phyloP scores from a whole-genome alignment of 2,797 vertebrate genomes.

The Sebastes variabilis region DNA sequence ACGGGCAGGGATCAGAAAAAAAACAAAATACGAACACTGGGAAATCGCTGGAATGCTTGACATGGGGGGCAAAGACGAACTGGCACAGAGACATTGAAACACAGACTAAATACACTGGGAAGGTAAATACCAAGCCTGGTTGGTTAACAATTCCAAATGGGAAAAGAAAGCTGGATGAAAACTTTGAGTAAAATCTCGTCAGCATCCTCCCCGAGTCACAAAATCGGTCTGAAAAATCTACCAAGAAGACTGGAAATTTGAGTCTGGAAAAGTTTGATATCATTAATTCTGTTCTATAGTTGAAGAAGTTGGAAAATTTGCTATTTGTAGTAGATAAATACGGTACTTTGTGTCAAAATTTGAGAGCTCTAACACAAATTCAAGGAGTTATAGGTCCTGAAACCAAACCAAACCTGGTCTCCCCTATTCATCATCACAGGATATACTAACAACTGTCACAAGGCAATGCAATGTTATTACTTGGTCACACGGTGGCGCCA shows the following conservation, averaged over 20 bases:
- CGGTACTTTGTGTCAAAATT: neutral
- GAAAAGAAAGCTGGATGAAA: too few species aligned
- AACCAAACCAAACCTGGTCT: neutral
- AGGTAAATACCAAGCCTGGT: too few species aligned
- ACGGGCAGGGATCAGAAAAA: too few species aligned
- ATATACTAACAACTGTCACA: neutral
- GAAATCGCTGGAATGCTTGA: too few species aligned
- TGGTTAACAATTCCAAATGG: neutral
- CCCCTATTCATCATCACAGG: neutral
- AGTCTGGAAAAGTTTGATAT: too few species aligned
- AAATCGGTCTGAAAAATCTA: too few species aligned
- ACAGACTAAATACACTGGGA: neutral
- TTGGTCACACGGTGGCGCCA: conserved; percentile 11
- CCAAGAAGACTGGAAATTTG: too few species aligned
- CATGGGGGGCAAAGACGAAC: too few species aligned
- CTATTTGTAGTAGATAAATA: neutral
- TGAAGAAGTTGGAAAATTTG: neutral
- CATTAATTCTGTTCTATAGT: neutral
- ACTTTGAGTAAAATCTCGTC: too few species aligned
- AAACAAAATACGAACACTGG: too few species aligned
- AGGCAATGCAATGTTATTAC: neutral
- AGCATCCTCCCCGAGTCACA: too few species aligned
- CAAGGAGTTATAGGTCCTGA: neutral
- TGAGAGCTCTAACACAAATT: neutral
- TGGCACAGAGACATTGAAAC: too few species aligned